Percentiles rank a stretch among this genome's conserved stretches.
Conservation (phyloP, 2,888 invertebrate species). For the Hyles lineata region DNA sequence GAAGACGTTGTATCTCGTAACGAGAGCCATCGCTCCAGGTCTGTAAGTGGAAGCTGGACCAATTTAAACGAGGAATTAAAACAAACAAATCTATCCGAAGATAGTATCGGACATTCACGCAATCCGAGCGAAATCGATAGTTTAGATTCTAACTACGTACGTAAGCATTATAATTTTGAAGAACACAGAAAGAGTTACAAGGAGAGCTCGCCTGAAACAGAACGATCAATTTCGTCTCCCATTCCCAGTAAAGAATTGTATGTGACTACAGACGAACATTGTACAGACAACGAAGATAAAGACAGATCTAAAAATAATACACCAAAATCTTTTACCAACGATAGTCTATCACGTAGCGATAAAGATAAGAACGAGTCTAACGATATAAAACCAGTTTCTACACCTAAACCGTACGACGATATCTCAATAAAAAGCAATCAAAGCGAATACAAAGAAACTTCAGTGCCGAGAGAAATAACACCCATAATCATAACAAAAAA, state of each 20-base stretch:
- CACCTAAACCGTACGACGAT: conserved; percentile 61
- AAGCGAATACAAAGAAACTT: conserved; percentile 48
- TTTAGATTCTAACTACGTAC: conserved; percentile 84
- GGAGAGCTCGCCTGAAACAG: conserved; percentile 79
- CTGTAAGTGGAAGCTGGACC: conserved; percentile 79
- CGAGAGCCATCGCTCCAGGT: conserved; percentile 71
- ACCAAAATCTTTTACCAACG: conserved; percentile 77
- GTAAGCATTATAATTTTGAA: conserved; percentile 83
- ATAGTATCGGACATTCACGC: conserved; percentile 78
- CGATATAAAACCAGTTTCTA: conserved; percentile 48
- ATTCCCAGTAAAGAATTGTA: conserved; percentile 73
- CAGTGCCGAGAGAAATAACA: conserved; percentile 40
- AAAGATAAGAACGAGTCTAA: conserved; percentile 59
- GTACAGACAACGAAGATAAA: conserved; percentile 70
- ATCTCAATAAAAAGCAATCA: conserved; percentile 60
- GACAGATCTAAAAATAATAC: conserved; percentile 74
- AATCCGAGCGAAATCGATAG: conserved; percentile 85
- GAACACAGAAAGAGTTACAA: conserved; percentile 76
- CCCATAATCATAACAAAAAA: conserved; percentile 48
- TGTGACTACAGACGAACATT: conserved; percentile 71
- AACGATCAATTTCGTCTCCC: conserved; percentile 68
- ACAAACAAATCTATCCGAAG: conserved; percentile 76
- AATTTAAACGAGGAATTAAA: conserved; percentile 77
- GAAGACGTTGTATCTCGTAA: conserved; percentile 68
- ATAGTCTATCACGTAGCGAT: conserved; percentile 74